A percentile compares a stretch with the other conserved stretches of the same genome.
phyloP scores from a whole-genome alignment of 2,888 invertebrate genomes.

The Operophtera brumata region DNA sequence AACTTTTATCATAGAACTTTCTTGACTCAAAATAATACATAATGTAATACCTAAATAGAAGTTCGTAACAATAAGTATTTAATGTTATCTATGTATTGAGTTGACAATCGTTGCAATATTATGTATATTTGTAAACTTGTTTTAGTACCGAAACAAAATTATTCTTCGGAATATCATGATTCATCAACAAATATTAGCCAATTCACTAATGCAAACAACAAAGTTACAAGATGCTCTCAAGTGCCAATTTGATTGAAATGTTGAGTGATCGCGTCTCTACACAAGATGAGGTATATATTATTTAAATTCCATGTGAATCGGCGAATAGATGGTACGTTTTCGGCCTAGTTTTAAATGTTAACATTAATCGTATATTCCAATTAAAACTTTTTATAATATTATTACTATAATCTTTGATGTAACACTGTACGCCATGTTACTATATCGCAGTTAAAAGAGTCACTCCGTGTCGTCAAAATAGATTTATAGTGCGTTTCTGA shows the following conservation, averaged over 20 bases:
- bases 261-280: background rate
- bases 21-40: conserved; percentile 3
- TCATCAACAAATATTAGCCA: conserved; percentile 1
- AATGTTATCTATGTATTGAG: conserved; percentile 1
- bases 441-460: background rate
- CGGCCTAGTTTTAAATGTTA: conserved; percentile 11
- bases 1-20: background rate
- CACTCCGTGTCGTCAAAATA: conserved; percentile 2
- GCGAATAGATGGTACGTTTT: conserved; percentile 4
- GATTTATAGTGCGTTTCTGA: conserved; percentile 5
- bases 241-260: conserved; percentile 33
- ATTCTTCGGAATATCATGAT: too few species aligned
- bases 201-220: conserved; percentile 12
- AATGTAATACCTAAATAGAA: background rate
- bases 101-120: background rate
- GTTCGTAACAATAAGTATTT: conserved; percentile 2
- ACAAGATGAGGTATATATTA: background rate
- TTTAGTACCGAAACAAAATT: background rate
- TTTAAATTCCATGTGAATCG: conserved; percentile 1
- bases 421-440: background rate
- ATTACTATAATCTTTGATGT: conserved; percentile 11
- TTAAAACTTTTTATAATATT: background rate
- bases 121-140: too few species aligned
- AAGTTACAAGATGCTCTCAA: conserved; percentile 29
- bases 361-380: conserved; percentile 15